phyloP scores from a whole-genome alignment of 2,113 vertebrate genomes.

The Aviceda subcristata region DNA sequence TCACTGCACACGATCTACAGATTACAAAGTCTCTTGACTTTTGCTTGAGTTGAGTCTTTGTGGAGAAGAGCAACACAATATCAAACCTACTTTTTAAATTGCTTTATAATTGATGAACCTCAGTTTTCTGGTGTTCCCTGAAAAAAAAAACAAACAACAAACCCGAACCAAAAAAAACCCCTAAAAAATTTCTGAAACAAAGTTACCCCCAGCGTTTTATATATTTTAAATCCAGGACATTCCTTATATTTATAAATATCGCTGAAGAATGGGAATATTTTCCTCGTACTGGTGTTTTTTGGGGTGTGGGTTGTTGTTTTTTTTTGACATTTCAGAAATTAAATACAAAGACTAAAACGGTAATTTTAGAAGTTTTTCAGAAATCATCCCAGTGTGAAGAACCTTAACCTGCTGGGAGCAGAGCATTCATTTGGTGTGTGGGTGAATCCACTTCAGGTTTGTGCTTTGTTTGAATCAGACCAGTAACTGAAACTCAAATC shows the following conservation, averaged over 20 bases:
- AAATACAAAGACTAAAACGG: background rate
- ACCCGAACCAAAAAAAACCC: no score
- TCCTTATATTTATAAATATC: background rate
- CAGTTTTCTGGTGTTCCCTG: background rate
- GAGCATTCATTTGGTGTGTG: background rate
- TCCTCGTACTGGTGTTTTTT: background rate
- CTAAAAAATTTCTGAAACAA: background rate
- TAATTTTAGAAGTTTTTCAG: background rate
- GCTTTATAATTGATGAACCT: background rate
- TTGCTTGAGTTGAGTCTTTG: background rate
- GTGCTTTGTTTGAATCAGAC: fast-evolving
- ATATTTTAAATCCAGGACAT: background rate
- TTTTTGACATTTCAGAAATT: background rate
- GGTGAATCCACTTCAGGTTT: background rate
- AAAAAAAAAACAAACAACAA: background rate
- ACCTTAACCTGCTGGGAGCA: background rate
- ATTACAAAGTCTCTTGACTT: background rate
- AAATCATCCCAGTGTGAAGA: background rate
- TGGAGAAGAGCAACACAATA: background rate
- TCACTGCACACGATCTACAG: background rate
- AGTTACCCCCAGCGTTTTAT: background rate
- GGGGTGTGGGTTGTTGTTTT: no score
- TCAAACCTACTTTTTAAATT: background rate
- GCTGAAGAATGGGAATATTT: background rate
- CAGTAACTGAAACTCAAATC: background rate